phyloP scores from a whole-genome alignment of 1,140 invertebrate genomes.

The Zaprionus nigranus region DNA sequence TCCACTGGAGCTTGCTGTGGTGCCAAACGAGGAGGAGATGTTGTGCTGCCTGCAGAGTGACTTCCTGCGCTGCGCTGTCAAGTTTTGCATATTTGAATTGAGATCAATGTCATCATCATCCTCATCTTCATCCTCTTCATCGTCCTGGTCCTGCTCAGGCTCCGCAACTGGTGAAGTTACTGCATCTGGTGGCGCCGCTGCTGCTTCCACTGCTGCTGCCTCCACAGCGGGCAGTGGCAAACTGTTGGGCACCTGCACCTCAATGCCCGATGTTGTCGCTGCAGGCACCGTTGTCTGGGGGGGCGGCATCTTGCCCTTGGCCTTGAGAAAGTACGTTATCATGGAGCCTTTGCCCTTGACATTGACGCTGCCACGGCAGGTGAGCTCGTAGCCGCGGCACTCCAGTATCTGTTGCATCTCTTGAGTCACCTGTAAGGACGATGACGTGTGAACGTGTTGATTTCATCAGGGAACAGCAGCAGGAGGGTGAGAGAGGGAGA shows the following conservation, averaged over 20 bases:
- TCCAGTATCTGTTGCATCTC: slow-evolving; percentile 93
- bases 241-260: background rate
- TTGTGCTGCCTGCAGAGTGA: slow-evolving; percentile 82
- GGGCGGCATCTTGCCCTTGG: slow-evolving; percentile 85
- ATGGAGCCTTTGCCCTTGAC: slow-evolving; percentile 98
- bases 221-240: slow-evolving; percentile 9
- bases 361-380: slow-evolving; percentile 92
- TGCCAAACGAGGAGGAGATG: slow-evolving; percentile 81
- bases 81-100: slow-evolving; percentile 80
- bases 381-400: slow-evolving; percentile 90
- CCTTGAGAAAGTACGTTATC: slow-evolving; percentile 94
- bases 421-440: slow-evolving; percentile 89
- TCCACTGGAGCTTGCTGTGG: slow-evolving; percentile 70
- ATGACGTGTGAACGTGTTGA: slow-evolving; percentile 29
- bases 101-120: slow-evolving; percentile 79
- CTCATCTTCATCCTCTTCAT: slow-evolving; percentile 32
- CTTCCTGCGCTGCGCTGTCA: slow-evolving; percentile 81
- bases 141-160: background rate
- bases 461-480: slow-evolving; percentile 15
- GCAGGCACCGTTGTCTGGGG: slow-evolving; percentile 47
- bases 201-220: background rate
- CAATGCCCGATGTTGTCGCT: too few relatives aligned
- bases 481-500: slow-evolving; percentile 26
- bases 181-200: background rate
- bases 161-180: background rate